Evolutionary conservation across 2,797 vertebrate species (phyloP).

Genomic region (Anguilla marmorata): DNA sequence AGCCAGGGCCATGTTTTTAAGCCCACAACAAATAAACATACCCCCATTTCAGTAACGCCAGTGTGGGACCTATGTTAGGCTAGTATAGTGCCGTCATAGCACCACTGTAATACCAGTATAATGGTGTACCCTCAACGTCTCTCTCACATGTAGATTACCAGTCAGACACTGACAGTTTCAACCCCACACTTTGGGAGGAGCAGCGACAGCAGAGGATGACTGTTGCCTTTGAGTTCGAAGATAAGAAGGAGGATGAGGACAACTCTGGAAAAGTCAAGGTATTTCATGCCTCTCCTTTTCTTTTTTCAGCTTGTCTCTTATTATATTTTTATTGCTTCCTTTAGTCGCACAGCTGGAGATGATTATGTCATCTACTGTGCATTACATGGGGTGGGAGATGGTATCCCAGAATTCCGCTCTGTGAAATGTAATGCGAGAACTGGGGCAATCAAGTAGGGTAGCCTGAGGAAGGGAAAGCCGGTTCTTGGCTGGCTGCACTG

Average conservation of each 20-base stretch:
- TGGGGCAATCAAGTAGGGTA: slow-evolving; percentile 7
- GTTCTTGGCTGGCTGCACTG: neutral
- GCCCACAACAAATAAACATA: neutral
- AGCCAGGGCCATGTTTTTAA: neutral
- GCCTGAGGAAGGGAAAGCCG: neutral
- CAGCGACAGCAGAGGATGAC: slow-evolving; percentile 98
- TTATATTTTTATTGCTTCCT: neutral
- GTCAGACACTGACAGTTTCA: slow-evolving; percentile 98
- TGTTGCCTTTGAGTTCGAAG: slow-evolving; percentile 98
- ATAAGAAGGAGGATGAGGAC: slow-evolving; percentile 96
- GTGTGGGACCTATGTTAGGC: neutral
- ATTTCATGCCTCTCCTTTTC: slow-evolving; percentile 43
- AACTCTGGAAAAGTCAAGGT: slow-evolving; percentile 95
- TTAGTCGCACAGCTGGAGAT: neutral
- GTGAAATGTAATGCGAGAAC: neutral
- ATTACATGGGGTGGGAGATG: slow-evolving; percentile 6
- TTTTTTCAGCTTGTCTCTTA: neutral
- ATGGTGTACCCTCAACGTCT: neutral
- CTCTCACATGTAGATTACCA: slow-evolving; percentile 86
- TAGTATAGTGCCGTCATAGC: neutral
- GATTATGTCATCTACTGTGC: neutral
- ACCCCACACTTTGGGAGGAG: slow-evolving; percentile 97
- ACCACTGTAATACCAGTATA: neutral
- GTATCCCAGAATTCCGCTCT: neutral
- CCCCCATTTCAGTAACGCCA: neutral